Base-by-base conservation (phyloP, 2,797 vertebrate species). In the Pipistrellus nathusii region DNA sequence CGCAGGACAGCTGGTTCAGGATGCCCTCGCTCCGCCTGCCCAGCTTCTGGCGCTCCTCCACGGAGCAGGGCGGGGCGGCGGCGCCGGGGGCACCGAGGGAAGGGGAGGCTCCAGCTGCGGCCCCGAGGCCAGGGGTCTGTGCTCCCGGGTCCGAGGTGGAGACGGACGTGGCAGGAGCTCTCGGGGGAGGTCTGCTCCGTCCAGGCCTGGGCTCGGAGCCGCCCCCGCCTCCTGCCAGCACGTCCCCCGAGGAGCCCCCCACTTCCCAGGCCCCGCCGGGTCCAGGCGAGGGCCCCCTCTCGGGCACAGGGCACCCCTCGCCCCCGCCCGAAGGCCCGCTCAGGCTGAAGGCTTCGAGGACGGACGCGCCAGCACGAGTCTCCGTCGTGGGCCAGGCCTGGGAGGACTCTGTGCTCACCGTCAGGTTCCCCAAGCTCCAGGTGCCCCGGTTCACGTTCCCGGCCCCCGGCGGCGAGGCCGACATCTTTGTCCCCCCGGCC, bases 351-450 rank as follows among this genome's bases (percentile, higher is more conserved):
- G 95, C 92, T 12, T 85, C 80, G 48, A 35, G 27, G 17, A 86
- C 81, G 0, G 90, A 94, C 0, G 41, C 92, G 94, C 32, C 78
- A 0, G 68, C 77, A 85, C 96, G 84, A 72, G 8, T 81, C 15
- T 95, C 93, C 2, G 12, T 76, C 46, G 6, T 23, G 8, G 66
- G 85, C 4, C 94, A 75, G 71, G 77, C 95, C 76, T 91, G n/a
- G 96, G 91, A 93, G 15, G 95, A 90, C 17, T 92, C 97, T 15
- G 97, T 98, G 88, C 4, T 97, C 21, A 95, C 18, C 0, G 94
- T 97, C 89, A 98, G 96, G 94, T 98, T 99, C 93, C 98, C 98
- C 68, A 98, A 98, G 95, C 73, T 98, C 9, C 98, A 97, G 97
- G 95, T 98, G 38, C 98, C 98, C 46, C 97, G 97, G 90, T 98